Evolutionary conservation across 2,113 vertebrate genomes (phyloP), one percentile per base, ranked within the genome.

Genomic region (Apteryx mantelli): DNA sequence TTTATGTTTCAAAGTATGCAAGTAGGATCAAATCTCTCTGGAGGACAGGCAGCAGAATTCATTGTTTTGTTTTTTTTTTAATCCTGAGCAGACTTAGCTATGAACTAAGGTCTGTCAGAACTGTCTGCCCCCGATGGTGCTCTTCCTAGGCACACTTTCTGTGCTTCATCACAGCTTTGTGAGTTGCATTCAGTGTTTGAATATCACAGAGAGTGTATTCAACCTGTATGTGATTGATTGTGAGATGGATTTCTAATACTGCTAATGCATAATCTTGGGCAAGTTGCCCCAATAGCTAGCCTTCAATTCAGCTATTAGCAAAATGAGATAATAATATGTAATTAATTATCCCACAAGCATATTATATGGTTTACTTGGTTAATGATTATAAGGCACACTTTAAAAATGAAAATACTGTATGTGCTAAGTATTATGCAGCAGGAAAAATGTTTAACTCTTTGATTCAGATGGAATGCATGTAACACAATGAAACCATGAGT

Each of bases 391-490:
- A 78, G 61, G 25, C 42, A 89, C 17, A 28, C 42, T 91, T 88
- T 91, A 76, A 74, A 95, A 94, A 90, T 75, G 30, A 90, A 90
- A 93, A 93, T 66, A 6, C n/a, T 88, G 42, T 69, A 68, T 64
- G n/a, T 20, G 50, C n/a, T 34, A 75, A 91, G 71, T 78, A 88
- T 78, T 91, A 21, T 74, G 11, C 75, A 86, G 64, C 64, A 74
- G 85, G 91, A 93, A 91, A 95, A 90, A 93, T 95, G 13, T 87
- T 91, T 82, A 74, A 92, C 65, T 97, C 38, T 66, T 94, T 95
- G 94, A 96, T 93, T 83, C 82, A 56, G 46, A 93, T 78, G 93
- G 93, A 97, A 97, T 94, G 87, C 76, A 83, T 83, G 93, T 95
- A 94, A 86, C 74, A 95, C 70, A 94, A 94, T 52, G 91, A 96